Evolutionary conservation across 2,113 vertebrate genomes (phyloP), one percentile per base, ranked within the genome.

Genomic region (Dipodomys spectabilis): DNA sequence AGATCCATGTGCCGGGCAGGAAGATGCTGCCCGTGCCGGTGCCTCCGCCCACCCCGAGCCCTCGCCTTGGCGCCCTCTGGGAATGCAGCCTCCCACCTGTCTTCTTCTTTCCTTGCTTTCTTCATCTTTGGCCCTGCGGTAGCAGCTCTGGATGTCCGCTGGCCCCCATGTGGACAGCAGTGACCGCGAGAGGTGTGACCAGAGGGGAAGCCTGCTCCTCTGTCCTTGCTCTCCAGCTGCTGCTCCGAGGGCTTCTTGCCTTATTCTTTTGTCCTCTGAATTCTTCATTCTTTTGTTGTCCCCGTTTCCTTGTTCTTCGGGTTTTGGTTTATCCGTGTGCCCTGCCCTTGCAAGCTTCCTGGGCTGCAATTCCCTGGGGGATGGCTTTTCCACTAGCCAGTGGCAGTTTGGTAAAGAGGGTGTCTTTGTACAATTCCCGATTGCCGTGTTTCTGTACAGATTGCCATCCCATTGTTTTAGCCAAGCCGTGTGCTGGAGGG

Each of bases 41-140:
- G 25, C 27, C 5, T 13, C 16, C 9, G 18, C 0, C 7, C 15
- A 13, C 7, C 77, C 53, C 44, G 0, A 5, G 1, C 25, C 16
- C 39, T 44, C 2, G 2, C 4, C 20, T 4, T 5, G 57, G 44
- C 10, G 0, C 75, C 45, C 30, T 72, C n/a, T 53, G 6, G 45
- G 78, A 32, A 4, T 27, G 57, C 30, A 13, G 35, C 20, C n/a
- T 23, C n/a, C 45, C 22, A 5, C n/a, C 8, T 9, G 49, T 49
- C 32, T 45, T 10, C 28, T 27, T 5, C 60, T 19, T 22, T 25
- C 27, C 60, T 11, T 57, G 28, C 10, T 2, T 8, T 39, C 68
- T 57, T 53, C 11, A 13, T 27, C n/a, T 49, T 6, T 19, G 22
- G 11, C 25, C 49, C 12, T 57, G 53, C 53, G 19, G 49, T 53